Percentiles rank a stretch among this genome's conserved stretches.
phyloP scores from a whole-genome alignment of 2,113 vertebrate species.

The Archilochus colubris region DNA sequence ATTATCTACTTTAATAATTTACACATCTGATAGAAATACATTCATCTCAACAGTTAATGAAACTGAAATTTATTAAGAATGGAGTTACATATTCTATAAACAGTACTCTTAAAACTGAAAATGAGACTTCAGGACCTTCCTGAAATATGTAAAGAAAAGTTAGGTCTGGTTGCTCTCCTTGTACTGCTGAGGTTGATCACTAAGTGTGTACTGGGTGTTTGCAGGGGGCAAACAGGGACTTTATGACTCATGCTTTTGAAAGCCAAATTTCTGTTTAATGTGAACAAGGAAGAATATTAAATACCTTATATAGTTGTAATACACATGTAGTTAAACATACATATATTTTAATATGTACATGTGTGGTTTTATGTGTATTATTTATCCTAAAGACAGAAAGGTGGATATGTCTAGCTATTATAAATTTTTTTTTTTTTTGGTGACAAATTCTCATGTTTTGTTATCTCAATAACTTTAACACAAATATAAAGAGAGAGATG shows the following conservation, averaged over 20 bases:
- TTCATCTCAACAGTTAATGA: not conserved
- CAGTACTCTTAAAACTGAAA: not conserved
- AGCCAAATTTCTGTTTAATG: not conserved
- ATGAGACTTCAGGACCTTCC: not conserved
- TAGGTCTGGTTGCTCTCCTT: not conserved
- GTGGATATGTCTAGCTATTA: not conserved
- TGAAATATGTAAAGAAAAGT: not conserved
- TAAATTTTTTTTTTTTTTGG: not conserved
- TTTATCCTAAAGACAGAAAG: not conserved
- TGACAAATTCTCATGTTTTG: not conserved
- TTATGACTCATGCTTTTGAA: not conserved
- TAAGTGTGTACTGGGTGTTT: not conserved
- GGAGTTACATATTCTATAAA: not conserved
- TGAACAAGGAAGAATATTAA: not conserved
- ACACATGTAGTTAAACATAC: not conserved
- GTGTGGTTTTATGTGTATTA: accelerated
- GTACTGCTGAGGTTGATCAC: not conserved
- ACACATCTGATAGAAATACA: not conserved
- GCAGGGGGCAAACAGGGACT: not conserved
- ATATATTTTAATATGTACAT: not conserved
- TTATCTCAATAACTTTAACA: not conserved
- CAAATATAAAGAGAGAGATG: not conserved
- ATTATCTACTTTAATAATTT: not conserved
- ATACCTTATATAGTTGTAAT: not conserved
- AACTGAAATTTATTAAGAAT: not conserved